Evolutionary conservation across 1,140 invertebrate species (phyloP).

Genomic region (Varroa destructor): DNA sequence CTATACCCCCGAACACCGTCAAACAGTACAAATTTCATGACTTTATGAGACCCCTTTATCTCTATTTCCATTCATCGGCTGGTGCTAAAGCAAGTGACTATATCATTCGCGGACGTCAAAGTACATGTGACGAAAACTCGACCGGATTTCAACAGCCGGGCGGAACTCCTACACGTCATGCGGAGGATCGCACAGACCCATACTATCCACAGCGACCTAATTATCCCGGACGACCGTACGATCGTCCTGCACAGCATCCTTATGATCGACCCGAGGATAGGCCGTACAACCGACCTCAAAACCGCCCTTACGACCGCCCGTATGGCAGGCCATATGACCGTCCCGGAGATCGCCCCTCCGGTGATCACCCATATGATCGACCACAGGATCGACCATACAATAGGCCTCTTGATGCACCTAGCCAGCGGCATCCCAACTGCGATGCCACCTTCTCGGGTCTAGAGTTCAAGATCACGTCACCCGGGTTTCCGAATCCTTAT

Average conservation of each 20-base stretch:
- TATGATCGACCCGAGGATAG: conserved; percentile 1
- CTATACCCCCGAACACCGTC: background rate
- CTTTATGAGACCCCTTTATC: background rate
- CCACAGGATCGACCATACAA: background rate
- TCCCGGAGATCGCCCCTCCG: background rate
- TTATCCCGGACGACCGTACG: background rate
- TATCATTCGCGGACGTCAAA: conserved; percentile 5
- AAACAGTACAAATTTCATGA: conserved; percentile 19
- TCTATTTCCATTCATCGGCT: conserved; percentile 20
- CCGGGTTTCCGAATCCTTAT: conserved; percentile 33
- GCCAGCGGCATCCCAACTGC: conserved; percentile 30
- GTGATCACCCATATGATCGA: background rate
- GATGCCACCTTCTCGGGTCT: conserved; percentile 33
- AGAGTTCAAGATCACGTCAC: conserved; percentile 34
- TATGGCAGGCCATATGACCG: background rate
- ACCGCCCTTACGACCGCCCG: conserved; percentile 13
- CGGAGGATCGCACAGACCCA: background rate
- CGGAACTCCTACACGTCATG: background rate
- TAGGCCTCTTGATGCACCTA: background rate
- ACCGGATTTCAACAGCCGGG: too few relatives aligned
- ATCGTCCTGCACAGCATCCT: background rate
- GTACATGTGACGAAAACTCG: background rate
- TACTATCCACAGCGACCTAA: background rate
- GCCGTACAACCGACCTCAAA: background rate
- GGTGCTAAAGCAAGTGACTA: conserved; percentile 21